Base-by-base conservation (phyloP, 2,113 vertebrate genomes). In the Rallus limicola region DNA sequence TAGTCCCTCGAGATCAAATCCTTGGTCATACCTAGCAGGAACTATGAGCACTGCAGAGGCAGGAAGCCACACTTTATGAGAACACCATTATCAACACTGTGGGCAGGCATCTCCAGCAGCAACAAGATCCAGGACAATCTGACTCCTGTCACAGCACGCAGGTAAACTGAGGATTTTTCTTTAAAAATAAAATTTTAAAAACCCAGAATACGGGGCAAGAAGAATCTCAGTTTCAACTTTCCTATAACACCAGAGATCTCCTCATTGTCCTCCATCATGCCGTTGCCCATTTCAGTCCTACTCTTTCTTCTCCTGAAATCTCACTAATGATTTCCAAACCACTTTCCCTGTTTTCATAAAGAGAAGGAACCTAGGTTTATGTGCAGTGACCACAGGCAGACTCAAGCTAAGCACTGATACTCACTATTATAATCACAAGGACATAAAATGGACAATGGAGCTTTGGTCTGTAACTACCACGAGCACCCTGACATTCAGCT, bases 391-490 rank as follows among this genome's bases (percentile, higher is more conserved):
- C 71, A 38, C 81, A 89, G 64, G 16, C 6, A 84, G 44, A 50
- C 55, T 62, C 28, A 63, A 88, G 44, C n/a, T 50, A 64, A 80
- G 33, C 44, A 58, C 24, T 77, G 70, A 86, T 16, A 21, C 40
- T 80, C 4, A 1, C 44, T 76, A 42, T 38, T 36, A 50, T 21
- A 26, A 59, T 56, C 48, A 52, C 15, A 84, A 29, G 26, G 58
- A 56, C 44, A 46, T 46, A 46, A 92, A 63, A 60, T 6, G 21
- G 34, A 46, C 18, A 42, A 2, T 4, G 16, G 25, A 74, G 26
- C 40, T 80, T 78, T 48, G 36, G 10, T 56, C 52, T 4, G 0
- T 16, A 38, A 44, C 12, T 53, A 50, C 44, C 63, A 34, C 0
- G 7, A 58, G 25, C 33, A 75, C 33, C 44, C 50, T 46, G 29